These are phyloP conservation scores for Ectropis crepuscularia DNA, from an alignment of 2,888 invertebrate species.

Conservation along the genomic window DNA sequence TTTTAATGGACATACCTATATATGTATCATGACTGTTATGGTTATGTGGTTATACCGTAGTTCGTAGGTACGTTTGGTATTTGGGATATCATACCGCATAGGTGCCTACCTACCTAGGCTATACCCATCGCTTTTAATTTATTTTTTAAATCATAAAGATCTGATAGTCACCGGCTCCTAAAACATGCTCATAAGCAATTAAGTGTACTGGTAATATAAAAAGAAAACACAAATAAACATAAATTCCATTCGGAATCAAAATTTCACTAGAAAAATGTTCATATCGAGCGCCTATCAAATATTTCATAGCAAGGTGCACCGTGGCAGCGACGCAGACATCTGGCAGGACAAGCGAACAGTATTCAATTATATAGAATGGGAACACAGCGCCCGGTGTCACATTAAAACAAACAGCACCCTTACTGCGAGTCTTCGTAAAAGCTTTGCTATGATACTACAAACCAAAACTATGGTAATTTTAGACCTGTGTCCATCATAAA, in stretches of 20 bases:
- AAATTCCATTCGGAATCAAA: constrained; percentile 12
- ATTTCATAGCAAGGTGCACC: constrained; percentile 72
- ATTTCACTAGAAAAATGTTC: constrained; percentile 37
- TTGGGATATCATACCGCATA: too few species aligned
- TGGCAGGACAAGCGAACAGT: constrained; percentile 65
- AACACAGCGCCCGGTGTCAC: constrained; percentile 58
- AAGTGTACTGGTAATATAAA: not conserved
- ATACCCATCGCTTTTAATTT: too few species aligned
- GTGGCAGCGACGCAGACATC: constrained; percentile 57
- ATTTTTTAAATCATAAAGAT: too few species aligned
- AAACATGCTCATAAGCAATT: too few species aligned
- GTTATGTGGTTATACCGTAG: too few species aligned
- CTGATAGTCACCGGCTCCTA: too few species aligned
- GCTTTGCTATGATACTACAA: not conserved
- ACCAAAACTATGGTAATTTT: too few species aligned
- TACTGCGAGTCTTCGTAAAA: constrained; percentile 31
- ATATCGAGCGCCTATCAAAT: constrained; percentile 68
- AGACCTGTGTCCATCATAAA: too few species aligned
- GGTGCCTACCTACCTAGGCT: too few species aligned
- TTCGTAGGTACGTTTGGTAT: too few species aligned
- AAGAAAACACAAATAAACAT: constrained; percentile 1
- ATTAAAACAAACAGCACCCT: constrained; percentile 62
- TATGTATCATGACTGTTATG: too few species aligned
- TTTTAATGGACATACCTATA: too few species aligned
- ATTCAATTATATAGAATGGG: constrained; percentile 68